Percentiles rank a stretch among this genome's conserved stretches.
phyloP scores from a whole-genome alignment of 2,113 vertebrate genomes.

The Arvicanthis niloticus region DNA sequence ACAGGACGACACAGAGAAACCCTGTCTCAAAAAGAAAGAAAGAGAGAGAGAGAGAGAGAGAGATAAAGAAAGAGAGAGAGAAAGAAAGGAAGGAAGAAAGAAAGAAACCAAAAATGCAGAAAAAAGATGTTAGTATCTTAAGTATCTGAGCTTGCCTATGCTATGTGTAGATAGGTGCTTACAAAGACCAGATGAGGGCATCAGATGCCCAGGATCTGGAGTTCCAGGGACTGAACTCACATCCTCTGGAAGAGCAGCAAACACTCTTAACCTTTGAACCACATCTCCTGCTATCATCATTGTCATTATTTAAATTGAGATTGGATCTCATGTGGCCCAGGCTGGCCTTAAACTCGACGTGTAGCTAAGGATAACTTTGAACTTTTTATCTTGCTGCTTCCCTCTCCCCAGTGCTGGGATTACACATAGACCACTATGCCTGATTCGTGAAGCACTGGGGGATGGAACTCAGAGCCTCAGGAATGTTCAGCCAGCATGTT shows the following conservation, averaged over 20 bases:
- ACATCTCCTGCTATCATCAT: too few species aligned
- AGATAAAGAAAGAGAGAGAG: too few species aligned
- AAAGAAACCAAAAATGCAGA: neutral
- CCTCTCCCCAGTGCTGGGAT: neutral
- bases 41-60: too few species aligned
- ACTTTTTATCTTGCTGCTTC: neutral
- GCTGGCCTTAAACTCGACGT: neutral
- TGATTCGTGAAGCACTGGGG: neutral
- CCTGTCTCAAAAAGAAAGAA: neutral
- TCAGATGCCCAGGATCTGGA: neutral
- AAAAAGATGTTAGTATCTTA: neutral
- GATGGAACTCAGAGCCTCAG: neutral
- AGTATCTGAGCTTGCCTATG: neutral
- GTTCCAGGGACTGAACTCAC: neutral
- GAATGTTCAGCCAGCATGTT: too few species aligned
- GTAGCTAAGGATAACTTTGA: neutral
- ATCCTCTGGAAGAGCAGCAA: neutral
- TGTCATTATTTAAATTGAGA: neutral
- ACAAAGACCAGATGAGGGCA: neutral
- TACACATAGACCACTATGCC: neutral
- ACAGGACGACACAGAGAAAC: neutral
- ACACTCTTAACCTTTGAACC: neutral
- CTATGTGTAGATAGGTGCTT: neutral
- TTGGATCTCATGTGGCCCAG: neutral
- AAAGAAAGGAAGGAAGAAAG: neutral